Conservation (phyloP, 2,888 invertebrate genomes). For the Tethea ocularis region DNA sequence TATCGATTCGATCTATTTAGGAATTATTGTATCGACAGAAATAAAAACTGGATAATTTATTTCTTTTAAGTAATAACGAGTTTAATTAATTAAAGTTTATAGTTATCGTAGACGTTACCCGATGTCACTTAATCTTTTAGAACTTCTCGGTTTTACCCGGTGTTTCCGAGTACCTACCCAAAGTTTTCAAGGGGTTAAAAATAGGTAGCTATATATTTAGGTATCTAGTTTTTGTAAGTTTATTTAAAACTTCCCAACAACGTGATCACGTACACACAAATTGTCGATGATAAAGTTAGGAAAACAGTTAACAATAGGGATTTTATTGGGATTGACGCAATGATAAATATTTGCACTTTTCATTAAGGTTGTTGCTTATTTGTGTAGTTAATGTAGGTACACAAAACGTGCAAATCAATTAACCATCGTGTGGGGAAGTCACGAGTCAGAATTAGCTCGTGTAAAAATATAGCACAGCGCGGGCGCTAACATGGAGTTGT, state of each 20-base stretch:
- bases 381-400: not conserved
- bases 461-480: not conserved
- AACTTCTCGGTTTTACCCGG: no score
- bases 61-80: no score
- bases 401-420: not conserved
- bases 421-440: not conserved
- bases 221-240: no score
- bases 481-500: not conserved
- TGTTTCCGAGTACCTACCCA: no score
- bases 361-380: not conserved
- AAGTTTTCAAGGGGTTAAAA: no score
- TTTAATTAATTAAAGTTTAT: no score
- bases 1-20: not conserved
- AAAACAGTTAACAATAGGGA: not conserved
- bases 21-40: not conserved
- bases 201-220: no score
- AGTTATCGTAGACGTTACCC: no score
- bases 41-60: no score
- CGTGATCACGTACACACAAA: no score
- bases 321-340: not conserved
- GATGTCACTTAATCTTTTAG: no score
- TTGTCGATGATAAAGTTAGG: not conserved
- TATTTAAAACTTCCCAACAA: no score
- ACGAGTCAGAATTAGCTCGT: not conserved
- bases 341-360: not conserved